Conservation (phyloP, 2,797 vertebrate genomes). For the Moxostoma hubbsi region DNA sequence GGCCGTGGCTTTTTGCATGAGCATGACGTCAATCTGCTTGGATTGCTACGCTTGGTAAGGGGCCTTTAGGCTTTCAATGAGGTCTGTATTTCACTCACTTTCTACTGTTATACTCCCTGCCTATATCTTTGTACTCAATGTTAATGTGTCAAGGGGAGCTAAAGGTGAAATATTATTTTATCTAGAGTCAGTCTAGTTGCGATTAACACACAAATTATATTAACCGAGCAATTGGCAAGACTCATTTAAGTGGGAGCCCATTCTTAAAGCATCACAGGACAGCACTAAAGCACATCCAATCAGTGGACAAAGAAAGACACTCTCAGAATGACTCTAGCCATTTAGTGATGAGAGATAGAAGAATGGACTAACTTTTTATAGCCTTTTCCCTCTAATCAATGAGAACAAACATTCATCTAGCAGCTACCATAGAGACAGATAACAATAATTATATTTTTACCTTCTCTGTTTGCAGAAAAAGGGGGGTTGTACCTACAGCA, state of each 20-base stretch:
- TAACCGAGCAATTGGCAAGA: slow-evolving; percentile 45
- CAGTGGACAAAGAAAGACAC: slow-evolving; percentile 68
- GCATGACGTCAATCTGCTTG: slow-evolving; percentile 76
- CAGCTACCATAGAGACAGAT: slow-evolving; percentile 62
- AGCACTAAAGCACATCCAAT: slow-evolving; percentile 63
- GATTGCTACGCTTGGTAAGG: slow-evolving; percentile 79
- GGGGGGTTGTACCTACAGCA: neutral
- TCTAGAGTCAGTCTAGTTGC: slow-evolving; percentile 32
- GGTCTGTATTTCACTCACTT: slow-evolving; percentile 66
- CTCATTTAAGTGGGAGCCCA: slow-evolving; percentile 66
- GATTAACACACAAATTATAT: slow-evolving; percentile 59
- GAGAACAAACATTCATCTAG: slow-evolving; percentile 21
- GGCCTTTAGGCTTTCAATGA: slow-evolving; percentile 64
- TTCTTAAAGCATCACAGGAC: slow-evolving; percentile 40
- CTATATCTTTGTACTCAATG: neutral
- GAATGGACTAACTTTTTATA: slow-evolving; percentile 28
- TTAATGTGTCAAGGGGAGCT: slow-evolving; percentile 1
- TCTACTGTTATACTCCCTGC: slow-evolving; percentile 68
- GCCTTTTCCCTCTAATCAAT: slow-evolving; percentile 36
- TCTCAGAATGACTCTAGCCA: slow-evolving; percentile 69
- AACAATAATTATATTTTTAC: slow-evolving; percentile 42
- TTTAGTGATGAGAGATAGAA: slow-evolving; percentile 71
- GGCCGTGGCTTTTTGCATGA: slow-evolving; percentile 75
- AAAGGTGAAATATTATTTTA: slow-evolving; percentile 22
- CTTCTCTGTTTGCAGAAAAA: neutral